Conservation (phyloP, 2,797 vertebrate species). For the Leucoraja ocellata region DNA sequence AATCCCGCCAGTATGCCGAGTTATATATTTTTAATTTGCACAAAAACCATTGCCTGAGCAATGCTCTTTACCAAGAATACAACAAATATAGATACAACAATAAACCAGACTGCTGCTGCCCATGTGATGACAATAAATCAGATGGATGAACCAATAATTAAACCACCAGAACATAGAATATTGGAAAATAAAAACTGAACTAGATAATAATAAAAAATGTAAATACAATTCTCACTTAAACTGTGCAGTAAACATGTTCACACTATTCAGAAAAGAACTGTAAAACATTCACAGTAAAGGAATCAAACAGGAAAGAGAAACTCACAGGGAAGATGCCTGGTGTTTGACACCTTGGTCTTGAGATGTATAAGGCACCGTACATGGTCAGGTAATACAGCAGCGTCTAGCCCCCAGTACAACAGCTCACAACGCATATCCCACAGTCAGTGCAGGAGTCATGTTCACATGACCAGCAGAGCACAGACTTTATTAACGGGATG, state of each 20-base stretch:
- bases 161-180: not conserved
- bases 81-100: not conserved
- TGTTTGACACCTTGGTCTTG: slow-evolving; percentile 40
- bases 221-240: not conserved
- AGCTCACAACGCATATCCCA: not conserved
- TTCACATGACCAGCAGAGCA: not conserved
- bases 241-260: not conserved
- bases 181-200: not conserved
- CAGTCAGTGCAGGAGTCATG: no score
- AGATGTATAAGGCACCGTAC: slow-evolving; percentile 44
- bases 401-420: not conserved
- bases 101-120: no score
- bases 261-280: not conserved
- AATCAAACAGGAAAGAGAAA: slow-evolving; percentile 41
- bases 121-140: not conserved
- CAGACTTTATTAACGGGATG: not conserved
- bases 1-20: not conserved
- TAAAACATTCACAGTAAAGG: not conserved
- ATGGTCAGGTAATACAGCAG: slow-evolving; percentile 43
- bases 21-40: not conserved
- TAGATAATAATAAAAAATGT: not conserved
- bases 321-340: slow-evolving; percentile 46
- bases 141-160: not conserved
- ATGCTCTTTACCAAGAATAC: not conserved
- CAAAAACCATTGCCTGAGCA: not conserved